Evolutionary conservation across 2,797 vertebrate species (phyloP).

Genomic region (Numenius phaeopus): DNA sequence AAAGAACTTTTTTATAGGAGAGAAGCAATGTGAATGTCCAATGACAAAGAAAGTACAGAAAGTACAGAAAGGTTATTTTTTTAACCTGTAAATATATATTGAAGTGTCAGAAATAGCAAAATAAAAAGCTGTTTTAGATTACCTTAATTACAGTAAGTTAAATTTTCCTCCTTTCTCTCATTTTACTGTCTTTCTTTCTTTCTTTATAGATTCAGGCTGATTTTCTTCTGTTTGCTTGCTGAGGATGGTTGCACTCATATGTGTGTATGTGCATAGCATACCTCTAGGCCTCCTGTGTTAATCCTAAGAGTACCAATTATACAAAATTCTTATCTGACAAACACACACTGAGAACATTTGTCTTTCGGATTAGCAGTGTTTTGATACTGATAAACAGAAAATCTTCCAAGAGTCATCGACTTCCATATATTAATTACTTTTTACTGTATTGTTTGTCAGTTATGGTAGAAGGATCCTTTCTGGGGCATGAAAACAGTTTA

Average conservation of each 20-base stretch:
- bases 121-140: neutral
- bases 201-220: neutral
- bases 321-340: slow-evolving; percentile 76
- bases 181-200: neutral
- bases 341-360: slow-evolving; percentile 67
- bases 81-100: neutral
- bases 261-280: neutral
- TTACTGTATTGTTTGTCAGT: slow-evolving; percentile 55
- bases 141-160: neutral
- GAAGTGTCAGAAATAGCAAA: neutral
- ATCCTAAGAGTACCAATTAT: slow-evolving; percentile 73
- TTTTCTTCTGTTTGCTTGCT: slow-evolving; percentile 6
- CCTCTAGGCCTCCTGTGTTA: slow-evolving; percentile 41
- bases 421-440: slow-evolving; percentile 77
- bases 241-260: neutral
- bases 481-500: slow-evolving; percentile 58
- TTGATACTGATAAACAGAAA: slow-evolving; percentile 77
- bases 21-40: neutral
- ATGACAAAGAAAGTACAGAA: neutral
- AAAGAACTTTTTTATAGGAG: neutral
- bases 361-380: slow-evolving; percentile 73
- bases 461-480: slow-evolving; percentile 55
- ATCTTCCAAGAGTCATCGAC: slow-evolving; percentile 70
- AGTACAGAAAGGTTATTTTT: too few relatives aligned
- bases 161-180: neutral